Percentiles rank a stretch among this genome's conserved stretches.
Conservation (phyloP, 1,140 invertebrate species). For the Tachypleus tridentatus region DNA sequence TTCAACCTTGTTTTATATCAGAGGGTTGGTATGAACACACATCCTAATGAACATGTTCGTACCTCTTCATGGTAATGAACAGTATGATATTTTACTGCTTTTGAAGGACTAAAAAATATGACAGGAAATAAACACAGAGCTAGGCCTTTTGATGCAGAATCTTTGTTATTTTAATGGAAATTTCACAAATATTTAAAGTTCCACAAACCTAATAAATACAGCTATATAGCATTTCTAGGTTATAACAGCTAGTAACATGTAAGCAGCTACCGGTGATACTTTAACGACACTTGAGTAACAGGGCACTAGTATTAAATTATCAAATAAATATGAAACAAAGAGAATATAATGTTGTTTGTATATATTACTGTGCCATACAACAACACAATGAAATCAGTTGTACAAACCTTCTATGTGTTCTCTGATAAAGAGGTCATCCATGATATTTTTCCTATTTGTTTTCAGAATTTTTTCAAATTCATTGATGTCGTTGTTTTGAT, state of each 20-base stretch:
- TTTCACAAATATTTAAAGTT: too few species aligned
- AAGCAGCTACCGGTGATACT: too few species aligned
- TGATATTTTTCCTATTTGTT: conserved; percentile 82
- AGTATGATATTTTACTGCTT: too few species aligned
- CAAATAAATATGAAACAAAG: conserved; percentile 14
- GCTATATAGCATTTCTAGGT: conserved; percentile 3
- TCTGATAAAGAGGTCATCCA: conserved; percentile 98
- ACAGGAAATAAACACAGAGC: too few species aligned
- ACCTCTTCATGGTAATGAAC: too few species aligned
- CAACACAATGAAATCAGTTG: background rate
- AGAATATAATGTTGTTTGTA: background rate
- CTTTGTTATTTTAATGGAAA: conserved; percentile 2
- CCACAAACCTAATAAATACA: conserved; percentile 3
- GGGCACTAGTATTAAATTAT: background rate
- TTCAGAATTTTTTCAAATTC: conserved; percentile 96
- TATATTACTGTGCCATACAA: background rate
- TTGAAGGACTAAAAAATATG: too few species aligned
- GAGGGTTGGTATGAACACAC: too few species aligned
- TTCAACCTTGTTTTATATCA: too few species aligned
- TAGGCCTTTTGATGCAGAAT: too few species aligned
- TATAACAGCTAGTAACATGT: background rate
- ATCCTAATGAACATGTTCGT: too few species aligned
- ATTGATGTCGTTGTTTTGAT: conserved; percentile 98
- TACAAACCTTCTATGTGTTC: conserved; percentile 85
- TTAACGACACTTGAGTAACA: too few species aligned